Base-by-base conservation (phyloP, 2,888 invertebrate genomes). In the Galerucella nymphaeae region DNA sequence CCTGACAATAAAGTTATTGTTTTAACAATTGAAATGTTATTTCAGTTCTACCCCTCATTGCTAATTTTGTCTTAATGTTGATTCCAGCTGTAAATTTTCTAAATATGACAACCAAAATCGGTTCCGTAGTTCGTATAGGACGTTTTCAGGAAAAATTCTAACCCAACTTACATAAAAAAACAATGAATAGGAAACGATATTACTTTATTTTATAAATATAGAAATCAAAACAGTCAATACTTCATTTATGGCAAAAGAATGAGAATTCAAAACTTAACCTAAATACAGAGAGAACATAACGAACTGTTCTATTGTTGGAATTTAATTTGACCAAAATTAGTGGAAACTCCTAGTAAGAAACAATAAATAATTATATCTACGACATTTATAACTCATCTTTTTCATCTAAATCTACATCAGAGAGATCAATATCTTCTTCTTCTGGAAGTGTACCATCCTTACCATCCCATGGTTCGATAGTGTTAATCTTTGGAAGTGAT, bases 351-450 rank as follows among this genome's bases (percentile, higher is more conserved):
- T 18, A 18, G 53, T 53, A 53, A 53, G 53, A 16, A 18, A 53
- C n/a, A 53, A 53, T 53, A 53, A 53, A 53, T 53, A 59, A 4
- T 59, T 38, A 59, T 38, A 38, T 20, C 13, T 62, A 61, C 3
- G 14, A 66, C 16, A 66, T 66, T 90, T 91, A 93, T 86, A 94
- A 88, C 86, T 94, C 94, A 78, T 94, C 93, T 85, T 93, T 93
- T 76, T 93, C 94, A 79, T 94, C 93, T 58, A 97, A 88, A 78
- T 94, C 94, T 23, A 97, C 89, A 85, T 98, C 97, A 42, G 96
- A 96, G 68, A 97, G 91, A 88, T 97, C 97, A 76, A 96, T 93
- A 77, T 97, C 96, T 82, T 98, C 97, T 85, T 95, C 94, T 48
- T 88, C 90, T 2, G 96, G 95, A 80, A 94, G 87, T 82, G 94